Conservation (phyloP, 2,888 invertebrate species). For the Octonoba sinensis region DNA sequence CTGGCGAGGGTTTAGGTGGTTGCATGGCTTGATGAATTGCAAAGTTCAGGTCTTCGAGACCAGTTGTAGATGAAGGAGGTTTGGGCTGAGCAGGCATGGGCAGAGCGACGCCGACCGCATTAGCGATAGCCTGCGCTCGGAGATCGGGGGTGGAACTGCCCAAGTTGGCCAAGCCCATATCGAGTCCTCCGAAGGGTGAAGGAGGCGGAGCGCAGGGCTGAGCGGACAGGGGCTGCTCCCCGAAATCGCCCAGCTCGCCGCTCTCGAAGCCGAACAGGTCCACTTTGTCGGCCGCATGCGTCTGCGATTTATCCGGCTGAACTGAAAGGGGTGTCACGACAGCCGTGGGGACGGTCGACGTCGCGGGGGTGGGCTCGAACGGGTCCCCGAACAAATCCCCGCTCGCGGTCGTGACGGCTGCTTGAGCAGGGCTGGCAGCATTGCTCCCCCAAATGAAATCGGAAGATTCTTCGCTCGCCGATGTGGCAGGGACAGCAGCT, state of each 20-base stretch:
- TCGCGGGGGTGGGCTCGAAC: conserved; percentile 42
- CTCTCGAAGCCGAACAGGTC: conserved; percentile 58
- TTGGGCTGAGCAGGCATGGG: conserved; percentile 29
- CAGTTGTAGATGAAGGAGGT: conserved; percentile 13
- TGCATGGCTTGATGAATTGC: conserved; percentile 56
- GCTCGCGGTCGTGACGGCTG: conserved; percentile 1
- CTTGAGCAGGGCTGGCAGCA: neutral
- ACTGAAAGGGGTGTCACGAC: conserved; percentile 48
- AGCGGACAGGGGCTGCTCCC: conserved; percentile 56
- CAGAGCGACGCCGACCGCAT: conserved; percentile 46
- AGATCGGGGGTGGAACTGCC: conserved; percentile 34
- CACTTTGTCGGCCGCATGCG: conserved; percentile 17
- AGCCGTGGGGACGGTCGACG: conserved; percentile 38
- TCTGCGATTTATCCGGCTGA: conserved; percentile 22
- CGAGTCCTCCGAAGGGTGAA: conserved; percentile 63
- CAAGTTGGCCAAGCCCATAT: conserved; percentile 29
- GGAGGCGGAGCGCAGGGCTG: conserved; percentile 64
- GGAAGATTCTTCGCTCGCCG: neutral
- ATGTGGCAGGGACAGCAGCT: conserved; percentile 36
- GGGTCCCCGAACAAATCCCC: conserved; percentile 62
- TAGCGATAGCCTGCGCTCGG: conserved; percentile 48
- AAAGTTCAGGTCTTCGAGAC: conserved; percentile 62
- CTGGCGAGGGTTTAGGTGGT: conserved; percentile 28
- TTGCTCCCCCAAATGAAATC: conserved; percentile 50
- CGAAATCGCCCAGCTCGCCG: conserved; percentile 34